phyloP scores from a whole-genome alignment of 1,140 invertebrate species.

The Sycophila sp. region DNA sequence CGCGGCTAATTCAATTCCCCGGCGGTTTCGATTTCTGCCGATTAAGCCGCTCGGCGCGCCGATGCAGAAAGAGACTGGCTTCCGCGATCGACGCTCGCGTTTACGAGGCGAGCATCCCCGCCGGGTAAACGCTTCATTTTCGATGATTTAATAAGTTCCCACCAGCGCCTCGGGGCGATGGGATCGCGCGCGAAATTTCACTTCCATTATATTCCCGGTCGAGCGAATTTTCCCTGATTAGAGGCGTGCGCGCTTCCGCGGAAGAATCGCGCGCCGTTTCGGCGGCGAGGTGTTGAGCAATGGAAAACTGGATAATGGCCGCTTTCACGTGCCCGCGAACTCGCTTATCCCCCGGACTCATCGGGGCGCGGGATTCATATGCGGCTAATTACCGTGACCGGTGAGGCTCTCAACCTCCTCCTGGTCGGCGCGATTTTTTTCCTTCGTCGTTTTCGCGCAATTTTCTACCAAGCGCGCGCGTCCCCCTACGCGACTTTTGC shows the following conservation, averaged over 20 bases:
- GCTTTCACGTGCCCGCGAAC: conserved; percentile 61
- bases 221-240: conserved; percentile 22
- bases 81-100: no score
- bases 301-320: conserved; percentile 62
- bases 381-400: conserved; percentile 60
- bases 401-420: conserved; percentile 46
- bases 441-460: background rate
- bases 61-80: no score
- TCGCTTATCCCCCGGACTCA: conserved; percentile 59
- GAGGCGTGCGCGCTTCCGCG: background rate
- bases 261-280: conserved; percentile 12
- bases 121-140: conserved; percentile 24
- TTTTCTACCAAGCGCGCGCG: no score
- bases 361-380: conserved; percentile 60
- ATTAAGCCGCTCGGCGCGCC: no score
- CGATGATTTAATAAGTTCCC: conserved; percentile 23
- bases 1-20: no score
- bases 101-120: no score
- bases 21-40: no score
- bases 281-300: conserved; percentile 36
- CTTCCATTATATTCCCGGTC: conserved; percentile 4
- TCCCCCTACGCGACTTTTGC: background rate
- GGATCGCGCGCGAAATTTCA: conserved; percentile 18
- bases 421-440: background rate
- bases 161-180: background rate